Evolutionary conservation across 2,888 invertebrate genomes (phyloP), one percentile per base, ranked within the genome.

Genomic region (Acrocera orbiculus): DNA sequence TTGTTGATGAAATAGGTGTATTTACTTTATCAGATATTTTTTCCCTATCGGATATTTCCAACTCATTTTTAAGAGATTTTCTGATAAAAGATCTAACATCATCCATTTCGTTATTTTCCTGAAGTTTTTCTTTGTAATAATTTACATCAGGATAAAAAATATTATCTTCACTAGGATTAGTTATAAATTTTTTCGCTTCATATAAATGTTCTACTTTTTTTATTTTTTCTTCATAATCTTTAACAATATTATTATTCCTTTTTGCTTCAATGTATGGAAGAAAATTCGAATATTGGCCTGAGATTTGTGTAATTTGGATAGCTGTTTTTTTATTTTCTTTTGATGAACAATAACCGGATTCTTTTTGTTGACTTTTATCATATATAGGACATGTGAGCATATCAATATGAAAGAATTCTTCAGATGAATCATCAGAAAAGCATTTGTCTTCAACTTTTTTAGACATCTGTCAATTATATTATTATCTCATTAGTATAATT

Each of bases 121-220:
- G 17, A 8, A 36, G 16, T 29, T 36, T 31, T 7, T 10, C 32
- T 17, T 40, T 38, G 27, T 37, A 19, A 17, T 25, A 32, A 4
- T 36, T 29, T 7, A 39, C 17, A 30, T 34, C 38, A 0, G 44
- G 41, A 31, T 40, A 39, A 19, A 41, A 42, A 3, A 38, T 13
- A 34, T 41, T 41, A 30, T 32, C 32, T 4, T n/a, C 6, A 16
- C 7, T 27, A 15, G 42, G 41, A n/a, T 27, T 17, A 11, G 37
- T 13, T 15, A 42, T 34, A 13, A 44, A 42, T 16, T 35, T 29
- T 13, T 30, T 32, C 2, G 39, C 41, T 17, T 39, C 41, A 16
- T 30, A 23, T 4, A 37, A 22, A 3, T 38, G 30, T 27, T 45
- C 28, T 5, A 16, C 11, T 1, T 31, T 15, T n/a, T 6, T 22